phyloP scores from a whole-genome alignment of 2,888 invertebrate species.

The Acanthosepion pharaonis region DNA sequence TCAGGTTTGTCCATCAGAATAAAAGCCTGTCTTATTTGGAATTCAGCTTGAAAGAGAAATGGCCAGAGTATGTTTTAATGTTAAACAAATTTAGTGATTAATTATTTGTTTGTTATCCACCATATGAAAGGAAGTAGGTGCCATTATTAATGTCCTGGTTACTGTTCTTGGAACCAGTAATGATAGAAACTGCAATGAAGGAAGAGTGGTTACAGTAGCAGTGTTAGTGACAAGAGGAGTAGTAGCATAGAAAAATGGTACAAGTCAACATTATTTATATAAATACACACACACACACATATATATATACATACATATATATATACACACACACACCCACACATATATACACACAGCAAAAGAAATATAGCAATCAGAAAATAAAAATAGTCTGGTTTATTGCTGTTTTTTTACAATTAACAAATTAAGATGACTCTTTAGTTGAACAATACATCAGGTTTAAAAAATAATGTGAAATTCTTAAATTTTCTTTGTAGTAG shows the following conservation, averaged over 20 bases:
- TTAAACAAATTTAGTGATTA: background rate
- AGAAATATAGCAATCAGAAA: no score
- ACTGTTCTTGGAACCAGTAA: background rate
- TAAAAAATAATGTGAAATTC: no score
- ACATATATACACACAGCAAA: no score
- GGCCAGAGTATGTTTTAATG: background rate
- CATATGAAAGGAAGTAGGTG: background rate
- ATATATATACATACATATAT: no score
- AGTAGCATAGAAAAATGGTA: background rate
- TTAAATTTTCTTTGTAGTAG: no score
- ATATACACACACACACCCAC: no score
- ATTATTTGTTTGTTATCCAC: constrained; percentile 10
- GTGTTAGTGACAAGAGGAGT: background rate
- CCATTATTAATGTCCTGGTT: background rate
- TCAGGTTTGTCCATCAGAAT: background rate
- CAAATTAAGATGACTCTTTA: no score
- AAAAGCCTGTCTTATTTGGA: background rate
- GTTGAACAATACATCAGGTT: no score
- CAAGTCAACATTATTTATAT: no score
- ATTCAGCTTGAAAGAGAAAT: background rate
- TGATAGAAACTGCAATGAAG: background rate
- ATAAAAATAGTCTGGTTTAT: no score
- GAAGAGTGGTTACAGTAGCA: background rate
- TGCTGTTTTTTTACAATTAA: no score
- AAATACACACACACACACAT: rapidly evolving